phyloP scores from a whole-genome alignment of 1,140 invertebrate genomes.

The Drosophila lini region DNA sequence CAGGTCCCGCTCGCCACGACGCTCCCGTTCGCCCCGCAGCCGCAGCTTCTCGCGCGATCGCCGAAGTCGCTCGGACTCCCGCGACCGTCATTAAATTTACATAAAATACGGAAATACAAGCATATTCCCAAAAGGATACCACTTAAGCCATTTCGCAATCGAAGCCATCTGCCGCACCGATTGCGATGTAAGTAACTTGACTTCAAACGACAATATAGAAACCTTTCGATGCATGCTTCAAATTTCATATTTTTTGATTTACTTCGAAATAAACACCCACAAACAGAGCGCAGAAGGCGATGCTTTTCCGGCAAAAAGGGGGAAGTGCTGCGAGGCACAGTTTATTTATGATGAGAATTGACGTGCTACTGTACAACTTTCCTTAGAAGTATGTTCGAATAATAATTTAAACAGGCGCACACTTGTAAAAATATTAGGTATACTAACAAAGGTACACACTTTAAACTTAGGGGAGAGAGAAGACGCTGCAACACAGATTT shows the following conservation, averaged over 20 bases:
- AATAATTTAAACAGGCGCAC: slow-evolving; percentile 77
- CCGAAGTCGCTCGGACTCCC: slow-evolving; percentile 57
- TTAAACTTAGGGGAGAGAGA: slow-evolving; percentile 68
- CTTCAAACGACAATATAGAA: slow-evolving; percentile 24
- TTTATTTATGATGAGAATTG: slow-evolving; percentile 71
- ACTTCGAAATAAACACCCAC: slow-evolving; percentile 37
- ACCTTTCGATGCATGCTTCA: slow-evolving; percentile 29
- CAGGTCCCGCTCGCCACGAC: slow-evolving; percentile 63
- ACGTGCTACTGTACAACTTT: slow-evolving; percentile 73
- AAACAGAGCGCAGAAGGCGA: slow-evolving; percentile 1
- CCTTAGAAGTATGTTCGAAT: slow-evolving; percentile 65
- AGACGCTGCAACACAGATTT: slow-evolving; percentile 76
- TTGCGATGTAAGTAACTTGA: slow-evolving; percentile 32
- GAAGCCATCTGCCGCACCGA: slow-evolving; percentile 1
- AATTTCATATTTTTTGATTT: slow-evolving; percentile 21
- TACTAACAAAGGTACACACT: slow-evolving; percentile 78
- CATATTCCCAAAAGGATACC: slow-evolving; percentile 29
- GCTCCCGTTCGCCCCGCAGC: slow-evolving; percentile 61
- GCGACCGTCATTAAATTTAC: slow-evolving; percentile 53
- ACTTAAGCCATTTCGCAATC: slow-evolving; percentile 36
- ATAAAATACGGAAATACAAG: not conserved
- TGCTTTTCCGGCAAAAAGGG: slow-evolving; percentile 55
- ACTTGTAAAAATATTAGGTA: slow-evolving; percentile 67
- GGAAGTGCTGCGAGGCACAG: slow-evolving; percentile 46
- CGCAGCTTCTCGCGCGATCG: slow-evolving; percentile 62